Evolutionary conservation across 2,113 vertebrate genomes (phyloP).

Genomic region (Anarhynchus alexandrinus): DNA sequence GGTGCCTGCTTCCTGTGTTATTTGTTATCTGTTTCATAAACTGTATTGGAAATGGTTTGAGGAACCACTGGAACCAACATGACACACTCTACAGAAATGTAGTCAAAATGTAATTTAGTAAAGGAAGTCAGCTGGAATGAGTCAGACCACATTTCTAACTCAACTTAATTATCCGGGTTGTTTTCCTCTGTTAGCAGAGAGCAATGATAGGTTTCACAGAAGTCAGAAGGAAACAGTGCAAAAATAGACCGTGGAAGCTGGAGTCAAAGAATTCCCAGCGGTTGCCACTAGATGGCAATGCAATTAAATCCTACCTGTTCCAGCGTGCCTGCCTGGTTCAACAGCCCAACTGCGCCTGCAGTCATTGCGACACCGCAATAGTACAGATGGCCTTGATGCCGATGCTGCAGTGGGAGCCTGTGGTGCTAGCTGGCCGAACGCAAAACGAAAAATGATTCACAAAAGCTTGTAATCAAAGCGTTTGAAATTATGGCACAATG

Average conservation of each 20-base stretch:
- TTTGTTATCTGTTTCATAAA: conserved; percentile 15
- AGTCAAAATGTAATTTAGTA: conserved; percentile 44
- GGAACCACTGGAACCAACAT: conserved; percentile 12
- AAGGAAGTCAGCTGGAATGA: conserved; percentile 53
- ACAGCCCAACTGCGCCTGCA: rapidly evolving
- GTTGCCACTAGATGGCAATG: conserved; percentile 22
- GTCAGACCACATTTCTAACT: conserved; percentile 27
- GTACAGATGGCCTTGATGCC: rapidly evolving
- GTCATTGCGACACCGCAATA: rapidly evolving
- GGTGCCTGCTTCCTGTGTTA: background rate
- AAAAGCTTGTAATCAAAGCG: background rate
- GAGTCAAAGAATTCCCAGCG: background rate
- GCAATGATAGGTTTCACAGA: conserved; percentile 23
- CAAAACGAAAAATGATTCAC: background rate
- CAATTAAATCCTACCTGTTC: background rate
- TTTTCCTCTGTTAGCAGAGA: conserved; percentile 13
- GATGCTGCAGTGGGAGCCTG: background rate
- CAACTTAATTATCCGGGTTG: conserved; percentile 31
- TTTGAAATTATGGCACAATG: background rate
- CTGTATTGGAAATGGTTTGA: background rate
- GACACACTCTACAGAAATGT: conserved; percentile 10
- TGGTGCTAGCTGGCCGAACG: background rate
- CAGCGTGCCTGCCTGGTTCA: background rate
- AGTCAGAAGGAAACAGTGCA: background rate
- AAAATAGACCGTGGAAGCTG: background rate